Base-by-base conservation (phyloP, 2,888 invertebrate genomes). In the Chaetogeoica ovagalla region DNA sequence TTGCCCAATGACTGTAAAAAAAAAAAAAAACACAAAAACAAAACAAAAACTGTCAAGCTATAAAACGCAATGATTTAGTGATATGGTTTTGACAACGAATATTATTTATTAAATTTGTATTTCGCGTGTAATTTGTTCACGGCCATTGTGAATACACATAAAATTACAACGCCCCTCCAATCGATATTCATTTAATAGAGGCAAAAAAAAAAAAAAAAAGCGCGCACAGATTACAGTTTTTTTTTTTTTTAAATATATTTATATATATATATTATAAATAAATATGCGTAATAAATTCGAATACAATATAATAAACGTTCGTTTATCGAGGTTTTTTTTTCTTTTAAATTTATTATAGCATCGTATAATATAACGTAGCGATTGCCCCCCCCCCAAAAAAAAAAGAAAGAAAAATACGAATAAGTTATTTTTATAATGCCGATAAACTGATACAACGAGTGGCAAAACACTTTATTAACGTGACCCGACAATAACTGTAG, bases 91-190 rank as follows among this genome's bases (percentile, higher is more conserved):
- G 23, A 65, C 39, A 65, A 55, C 11, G 0, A 21, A 57, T 23
- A 65, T 65, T 57, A 57, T 57, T 75, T 57, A 66, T 57, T 75
- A 19, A 52, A 43, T 75, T 75, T 39, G 37, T 57, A 39, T 15
- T 65, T 39, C 2, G 6, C 37, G 21, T 13, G 30, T 2, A 55
- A 55, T 73, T 52, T 73, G 52, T 30, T 62, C 4, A 19, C 17
- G 6, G 21, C 15, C 2, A 60, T 6, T 9, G 9, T 30, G 69
- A 55, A 55, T 48, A 62, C 48, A 23, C 19, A 60, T 60, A 48
- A 2, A 60, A 43, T 30, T 60, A 71, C 43, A 23, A 59, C 19
- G 11, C 23, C 19, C 2, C 30, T 30, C 30, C 15, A 62, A 62
- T 73, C 48, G 9, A 52, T 60, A 72, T n/a, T 73, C 9, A 48